These are phyloP conservation scores for Drosophila peninsularis DNA, from an alignment of 2,888 invertebrate species.

Conservation along the genomic window DNA sequence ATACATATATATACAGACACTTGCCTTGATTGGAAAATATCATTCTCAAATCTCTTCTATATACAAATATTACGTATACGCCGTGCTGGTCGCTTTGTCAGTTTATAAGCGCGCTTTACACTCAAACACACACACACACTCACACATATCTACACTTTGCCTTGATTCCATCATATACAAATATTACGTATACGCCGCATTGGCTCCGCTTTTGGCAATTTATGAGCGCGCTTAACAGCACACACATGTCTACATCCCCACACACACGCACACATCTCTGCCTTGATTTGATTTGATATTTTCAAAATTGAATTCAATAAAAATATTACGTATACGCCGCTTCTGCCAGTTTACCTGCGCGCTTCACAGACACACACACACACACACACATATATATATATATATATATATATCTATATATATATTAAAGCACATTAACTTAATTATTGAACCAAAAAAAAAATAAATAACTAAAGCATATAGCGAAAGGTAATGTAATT, in stretches of 20 bases:
- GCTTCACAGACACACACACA: background rate
- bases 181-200: slow-evolving; percentile 24
- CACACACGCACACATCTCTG: slow-evolving; percentile 5
- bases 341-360: background rate
- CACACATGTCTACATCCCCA: slow-evolving; percentile 10
- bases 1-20: slow-evolving; percentile 9
- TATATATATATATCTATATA: background rate
- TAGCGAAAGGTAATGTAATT: slow-evolving; percentile 39
- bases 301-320: slow-evolving; percentile 18
- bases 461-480: slow-evolving; percentile 4
- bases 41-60: slow-evolving; percentile 10
- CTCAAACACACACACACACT: slow-evolving; percentile 9
- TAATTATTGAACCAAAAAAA: background rate
- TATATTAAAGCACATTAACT: background rate
- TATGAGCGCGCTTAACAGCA: background rate
- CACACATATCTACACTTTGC: slow-evolving; percentile 10
- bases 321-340: slow-evolving; percentile 27
- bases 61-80: slow-evolving; percentile 27
- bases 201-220: background rate
- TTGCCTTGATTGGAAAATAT: slow-evolving; percentile 20
- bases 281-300: slow-evolving; percentile 31
- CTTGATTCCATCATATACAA: slow-evolving; percentile 23
- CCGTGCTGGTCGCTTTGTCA: background rate
- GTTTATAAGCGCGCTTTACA: background rate
- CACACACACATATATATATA: background rate